phyloP scores from a whole-genome alignment of 2,888 invertebrate genomes.

The Habroteleia sp. region DNA sequence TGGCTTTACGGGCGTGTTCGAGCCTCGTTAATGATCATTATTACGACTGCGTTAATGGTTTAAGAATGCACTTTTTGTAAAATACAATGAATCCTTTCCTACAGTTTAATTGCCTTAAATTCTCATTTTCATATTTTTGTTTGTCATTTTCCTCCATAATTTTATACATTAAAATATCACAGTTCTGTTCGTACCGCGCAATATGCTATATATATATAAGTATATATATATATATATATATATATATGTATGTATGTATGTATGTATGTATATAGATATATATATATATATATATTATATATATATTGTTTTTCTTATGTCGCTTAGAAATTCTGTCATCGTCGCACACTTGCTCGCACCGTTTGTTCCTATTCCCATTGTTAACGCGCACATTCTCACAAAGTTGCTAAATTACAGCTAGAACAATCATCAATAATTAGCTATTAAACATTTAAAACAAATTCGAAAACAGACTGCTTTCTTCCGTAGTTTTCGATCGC shows the following conservation, averaged over 20 bases:
- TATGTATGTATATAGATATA: too few relatives aligned
- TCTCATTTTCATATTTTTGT: conserved; percentile 67
- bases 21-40: conserved; percentile 52
- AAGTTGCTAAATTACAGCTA: conserved; percentile 50
- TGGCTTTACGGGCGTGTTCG: conserved; percentile 33
- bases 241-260: conserved; percentile 67
- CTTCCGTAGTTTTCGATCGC: conserved; percentile 20
- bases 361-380: conserved; percentile 28
- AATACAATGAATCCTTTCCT: conserved; percentile 76
- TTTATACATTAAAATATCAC: conserved; percentile 81
- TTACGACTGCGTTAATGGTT: conserved; percentile 69
- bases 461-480: conserved; percentile 49
- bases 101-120: conserved; percentile 71
- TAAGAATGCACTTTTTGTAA: conserved; percentile 78
- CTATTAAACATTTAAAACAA: conserved; percentile 65
- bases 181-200: conserved; percentile 81
- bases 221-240: conserved; percentile 68
- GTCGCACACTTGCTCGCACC: conserved; percentile 50
- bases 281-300: too few relatives aligned
- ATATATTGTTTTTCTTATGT: conserved; percentile 72
- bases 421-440: conserved; percentile 63
- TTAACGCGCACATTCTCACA: conserved; percentile 32
- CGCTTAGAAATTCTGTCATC: conserved; percentile 64
- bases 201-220: conserved; percentile 69
- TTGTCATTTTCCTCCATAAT: conserved; percentile 68